Evolutionary conservation across 2,888 invertebrate genomes (phyloP).

Genomic region (Cephus nigrinus): DNA sequence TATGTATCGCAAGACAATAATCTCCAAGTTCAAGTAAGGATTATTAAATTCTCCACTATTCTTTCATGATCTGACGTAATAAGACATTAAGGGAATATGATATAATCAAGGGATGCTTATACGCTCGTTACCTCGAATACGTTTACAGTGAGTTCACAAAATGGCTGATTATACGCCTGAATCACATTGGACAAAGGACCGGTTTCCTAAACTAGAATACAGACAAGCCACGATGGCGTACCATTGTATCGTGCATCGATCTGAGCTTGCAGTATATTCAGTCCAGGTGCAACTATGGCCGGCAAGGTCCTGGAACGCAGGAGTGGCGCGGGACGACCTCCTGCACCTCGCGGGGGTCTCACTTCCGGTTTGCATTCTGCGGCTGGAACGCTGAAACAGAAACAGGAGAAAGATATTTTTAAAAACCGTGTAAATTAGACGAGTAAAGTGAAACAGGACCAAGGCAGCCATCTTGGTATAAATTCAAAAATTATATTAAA

Average conservation of each 20-base stretch:
- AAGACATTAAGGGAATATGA: too few species aligned
- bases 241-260: constrained; percentile 77
- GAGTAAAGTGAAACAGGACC: too few species aligned
- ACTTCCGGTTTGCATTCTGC: constrained; percentile 53
- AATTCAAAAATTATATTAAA: too few species aligned
- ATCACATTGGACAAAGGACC: neutral
- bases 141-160: neutral
- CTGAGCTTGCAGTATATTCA: constrained; percentile 84
- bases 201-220: neutral
- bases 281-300: constrained; percentile 87
- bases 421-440: too few species aligned
- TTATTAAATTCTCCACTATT: neutral
- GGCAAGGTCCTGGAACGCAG: constrained; percentile 87
- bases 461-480: too few species aligned
- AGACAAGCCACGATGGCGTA: constrained; percentile 36
- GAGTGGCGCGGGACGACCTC: constrained; percentile 77
- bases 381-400: constrained; percentile 41
- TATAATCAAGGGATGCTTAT: neutral
- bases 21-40: neutral
- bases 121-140: neutral
- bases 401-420: too few species aligned
- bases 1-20: neutral
- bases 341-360: constrained; percentile 60
- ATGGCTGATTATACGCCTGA: neutral
- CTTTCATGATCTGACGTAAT: too few species aligned